Base-by-base conservation (phyloP, 2,888 invertebrate species). In the Hirtodrosophila duncani region DNA sequence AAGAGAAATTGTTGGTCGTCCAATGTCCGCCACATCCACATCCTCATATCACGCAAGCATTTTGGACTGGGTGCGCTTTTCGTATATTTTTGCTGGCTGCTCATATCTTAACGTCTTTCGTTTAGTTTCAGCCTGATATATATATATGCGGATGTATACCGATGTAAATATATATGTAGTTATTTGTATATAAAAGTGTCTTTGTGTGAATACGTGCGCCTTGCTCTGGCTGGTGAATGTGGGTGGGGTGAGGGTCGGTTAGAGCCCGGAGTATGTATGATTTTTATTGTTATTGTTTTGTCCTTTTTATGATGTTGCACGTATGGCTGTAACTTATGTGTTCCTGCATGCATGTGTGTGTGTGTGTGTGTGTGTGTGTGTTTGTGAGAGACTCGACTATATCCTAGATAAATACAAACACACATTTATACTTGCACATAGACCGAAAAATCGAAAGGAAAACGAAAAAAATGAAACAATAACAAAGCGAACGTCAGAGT, bases 261-360 rank as follows among this genome's bases (percentile, higher is more conserved):
- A 42, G 16, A 18, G 46, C 21, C 49, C 45, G 49, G 64, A 57
- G 67, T 68, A 81, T 78, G 62, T 67, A 70, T 81, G 75, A 82
- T 81, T 82, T 83, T 82, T 82, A 83, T 82, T 82, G 82, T 83
- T 83, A 83, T 82, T 82, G 78, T 74, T 82, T 78, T 81, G 82
- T 82, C 69, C 75, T 67, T 78, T 77, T 74, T 82, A 83, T 71
- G 72, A 72, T 71, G 67, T 51, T 63, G 58, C 60, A 59, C 60
- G 58, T 63, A 63, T 50, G 16, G 46, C 53, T 42, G 52, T 52
- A 60, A 60, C 61, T 60, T 56, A 11, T 31, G 16, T 14, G 8
- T 9, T 16, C 16, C 8, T 31, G 20, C 37, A 31, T 24, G 38
- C 27, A 41, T 41, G 50, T 36, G 26, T 30, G 21, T 49, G 34